Evolutionary conservation across 2,888 invertebrate genomes (phyloP), one percentile per base, ranked within the genome.

Genomic region (Calliphora vomitoria): DNA sequence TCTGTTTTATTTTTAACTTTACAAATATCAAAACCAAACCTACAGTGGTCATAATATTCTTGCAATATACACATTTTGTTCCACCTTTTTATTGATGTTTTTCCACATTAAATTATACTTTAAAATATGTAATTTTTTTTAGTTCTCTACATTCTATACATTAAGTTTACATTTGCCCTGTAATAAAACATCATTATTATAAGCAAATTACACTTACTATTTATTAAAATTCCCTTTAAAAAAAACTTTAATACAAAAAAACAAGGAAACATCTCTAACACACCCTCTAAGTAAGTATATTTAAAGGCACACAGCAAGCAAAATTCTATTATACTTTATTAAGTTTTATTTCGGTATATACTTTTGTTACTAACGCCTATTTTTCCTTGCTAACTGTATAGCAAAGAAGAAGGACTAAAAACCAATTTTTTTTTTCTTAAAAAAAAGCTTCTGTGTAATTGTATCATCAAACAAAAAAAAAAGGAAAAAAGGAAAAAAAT

Each of bases 281-380:
- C 50, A 50, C 50, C 15, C 50, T n/a, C n/a, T 35, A n/a, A n/a
- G 0, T 35, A 6, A n/a, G n/a, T 35, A 35, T 35, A 35, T 35
- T 35, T 35, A 35, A 35, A 35, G 35, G 6, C n/a, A n/a, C 15
- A 50, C 50, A 50, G 50, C 15, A 35, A 35, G 4, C 0, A n/a
- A 50, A 3, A 50, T 50, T 50, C 50, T 50, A 50, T 50, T 50
- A 50, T 50, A 6, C 50, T 50, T 50, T 50, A n/a, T 20, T 44
- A 35, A 35, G 35, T 47, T 68, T 69, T 20, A 15, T 44, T 66
- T 31, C 31, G 15, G 18, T 47, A 18, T 8, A 8, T 15, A 31
- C 13, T 50, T 69, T 69, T 31, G 31, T 31, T 69, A 69, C 69
- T 69, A 69, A 69, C 69, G 69, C 69, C 69, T 69, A 8, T n/a